Base-by-base conservation (phyloP, 2,888 invertebrate genomes). In the Copidosoma aretas region DNA sequence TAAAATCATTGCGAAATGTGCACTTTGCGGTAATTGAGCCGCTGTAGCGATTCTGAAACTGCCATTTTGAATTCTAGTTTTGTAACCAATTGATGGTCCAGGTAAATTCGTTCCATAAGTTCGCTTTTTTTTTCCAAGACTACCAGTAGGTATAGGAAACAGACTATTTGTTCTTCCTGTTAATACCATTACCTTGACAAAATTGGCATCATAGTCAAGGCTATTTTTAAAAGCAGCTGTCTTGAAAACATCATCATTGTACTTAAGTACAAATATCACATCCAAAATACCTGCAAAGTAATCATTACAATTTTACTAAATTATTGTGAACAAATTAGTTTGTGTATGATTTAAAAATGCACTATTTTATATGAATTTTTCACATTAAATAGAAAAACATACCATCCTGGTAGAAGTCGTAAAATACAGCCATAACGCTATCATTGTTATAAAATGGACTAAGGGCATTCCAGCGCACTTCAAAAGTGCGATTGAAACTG, bases 391-490 rank as follows among this genome's bases (percentile, higher is more conserved):
- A 12, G 10, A 52, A 3, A 49, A 32, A 51, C 53, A 10, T 64
- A 72, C 95, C 97, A 85, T 97, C 94, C 86, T 97, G 97, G 79
- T 92, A 92, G 76, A 97, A 92, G 83, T 98, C 97, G 84, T 94
- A 97, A 83, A 97, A 97, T 15, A 94, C 91, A 0, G 93, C 95
- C 86, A 95, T 89, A 0, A 91, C 88, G n/a, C 92, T 90, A 74
- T 91, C 88, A 76, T 90, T 91, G 39, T 88, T 89, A 46, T 15
- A 14, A 81, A 91, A 90, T 0, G 91, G 89, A 75, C 86, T 87
- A 70, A 93, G 87, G 17, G 90, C 89, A 72, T 90, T 88, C 94
- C 94, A 95, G 66, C 89, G 88, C 0, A 95, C 87, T 68, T 88
- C 85, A 82, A 94, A 95, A 0, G 92, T 93, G 72, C 96, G 87